Conservation (phyloP, 2,888 invertebrate genomes). For the Sarcophaga rosellei region DNA sequence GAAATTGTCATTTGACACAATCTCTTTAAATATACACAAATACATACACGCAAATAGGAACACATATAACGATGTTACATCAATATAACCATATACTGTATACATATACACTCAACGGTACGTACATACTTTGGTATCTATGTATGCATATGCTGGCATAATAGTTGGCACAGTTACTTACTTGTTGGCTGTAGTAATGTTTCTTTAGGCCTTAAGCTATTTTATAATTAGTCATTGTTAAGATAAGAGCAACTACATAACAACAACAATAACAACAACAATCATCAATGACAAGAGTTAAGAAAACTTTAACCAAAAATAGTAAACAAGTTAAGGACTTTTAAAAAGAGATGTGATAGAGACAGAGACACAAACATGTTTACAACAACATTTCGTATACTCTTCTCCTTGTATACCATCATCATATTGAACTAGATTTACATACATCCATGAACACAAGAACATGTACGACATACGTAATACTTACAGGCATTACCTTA, state of each 20-base stretch:
- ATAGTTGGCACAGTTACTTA: constrained; percentile 53
- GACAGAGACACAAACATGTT: not conserved
- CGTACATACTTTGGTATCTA: constrained; percentile 2
- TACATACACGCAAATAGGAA: not conserved
- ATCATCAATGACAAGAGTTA: constrained; percentile 54
- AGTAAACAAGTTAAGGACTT: constrained; percentile 50
- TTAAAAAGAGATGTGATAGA: not conserved
- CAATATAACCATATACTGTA: too few relatives aligned
- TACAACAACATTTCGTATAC: not conserved
- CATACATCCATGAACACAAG: constrained; percentile 4
- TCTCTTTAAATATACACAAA: not conserved
- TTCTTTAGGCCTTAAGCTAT: constrained; percentile 58
- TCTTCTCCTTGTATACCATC: not conserved
- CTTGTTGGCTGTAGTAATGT: constrained; percentile 42
- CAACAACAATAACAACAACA: constrained; percentile 46
- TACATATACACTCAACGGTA: not conserved
- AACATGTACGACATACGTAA: not conserved
- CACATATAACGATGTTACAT: not conserved
- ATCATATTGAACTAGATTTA: not conserved
- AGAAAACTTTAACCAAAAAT: constrained; percentile 61
- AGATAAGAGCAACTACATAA: constrained; percentile 55
- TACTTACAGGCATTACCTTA: constrained; percentile 1
- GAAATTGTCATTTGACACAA: constrained; percentile 17
- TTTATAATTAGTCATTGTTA: constrained; percentile 64
- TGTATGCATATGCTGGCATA: not conserved